Evolutionary conservation across 2,113 vertebrate genomes (phyloP).

Genomic region (Gymnobelideus leadbeateri): DNA sequence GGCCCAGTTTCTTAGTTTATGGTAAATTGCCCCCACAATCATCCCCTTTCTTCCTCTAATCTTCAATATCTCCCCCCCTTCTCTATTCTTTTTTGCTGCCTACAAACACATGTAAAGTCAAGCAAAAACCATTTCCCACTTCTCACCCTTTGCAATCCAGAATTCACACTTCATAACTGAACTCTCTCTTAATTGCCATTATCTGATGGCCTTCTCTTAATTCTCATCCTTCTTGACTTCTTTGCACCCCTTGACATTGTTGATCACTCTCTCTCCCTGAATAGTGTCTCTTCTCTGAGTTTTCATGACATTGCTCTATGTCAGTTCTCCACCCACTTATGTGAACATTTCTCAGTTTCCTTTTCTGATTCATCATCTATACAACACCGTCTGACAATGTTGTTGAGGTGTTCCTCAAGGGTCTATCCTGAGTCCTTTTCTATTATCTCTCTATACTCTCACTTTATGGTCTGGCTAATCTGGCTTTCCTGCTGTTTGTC

Average conservation of each 20-base stretch:
- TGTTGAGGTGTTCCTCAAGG: not conserved
- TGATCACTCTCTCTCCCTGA: not conserved
- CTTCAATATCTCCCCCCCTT: not conserved
- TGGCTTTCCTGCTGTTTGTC: not conserved
- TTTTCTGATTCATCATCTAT: not conserved
- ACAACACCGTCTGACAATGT: not conserved
- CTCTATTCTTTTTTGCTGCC: not conserved
- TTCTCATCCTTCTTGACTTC: not conserved
- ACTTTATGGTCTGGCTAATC: not conserved
- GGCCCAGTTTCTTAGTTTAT: not conserved
- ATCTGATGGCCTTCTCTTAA: not conserved
- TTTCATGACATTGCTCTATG: not conserved
- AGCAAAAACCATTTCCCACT: not conserved
- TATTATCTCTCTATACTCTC: not conserved
- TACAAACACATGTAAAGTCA: not conserved
- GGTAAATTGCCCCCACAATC: not conserved
- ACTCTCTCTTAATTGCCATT: not conserved
- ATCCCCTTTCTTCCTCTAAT: not conserved
- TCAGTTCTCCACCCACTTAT: not conserved
- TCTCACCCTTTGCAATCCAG: not conserved
- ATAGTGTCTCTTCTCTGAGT: not conserved
- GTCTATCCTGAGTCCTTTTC: not conserved
- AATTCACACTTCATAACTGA: not conserved
- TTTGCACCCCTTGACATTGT: not conserved
- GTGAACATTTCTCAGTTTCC: not conserved